phyloP scores from a whole-genome alignment of 2,113 vertebrate species.

The Neopipo cinnamomea region DNA sequence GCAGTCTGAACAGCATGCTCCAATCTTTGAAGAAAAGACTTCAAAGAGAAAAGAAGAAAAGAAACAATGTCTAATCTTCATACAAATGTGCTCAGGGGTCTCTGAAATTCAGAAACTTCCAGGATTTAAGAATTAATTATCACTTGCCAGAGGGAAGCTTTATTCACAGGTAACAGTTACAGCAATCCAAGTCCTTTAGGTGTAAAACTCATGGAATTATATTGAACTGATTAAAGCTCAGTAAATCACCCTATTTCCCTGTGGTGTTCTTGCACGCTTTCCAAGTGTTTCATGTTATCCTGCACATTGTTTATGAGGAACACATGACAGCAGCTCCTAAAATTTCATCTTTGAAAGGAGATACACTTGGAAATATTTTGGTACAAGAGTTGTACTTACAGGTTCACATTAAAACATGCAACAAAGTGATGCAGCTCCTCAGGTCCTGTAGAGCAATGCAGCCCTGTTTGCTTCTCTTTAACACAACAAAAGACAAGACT shows the following conservation, averaged over 20 bases:
- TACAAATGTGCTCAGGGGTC: conserved; percentile 69
- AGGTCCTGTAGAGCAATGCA: background rate
- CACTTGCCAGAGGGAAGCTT: conserved; percentile 70
- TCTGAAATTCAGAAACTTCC: conserved; percentile 66
- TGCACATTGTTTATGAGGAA: conserved; percentile 12
- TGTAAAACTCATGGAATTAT: conserved; percentile 70
- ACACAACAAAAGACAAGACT: background rate
- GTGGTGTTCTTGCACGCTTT: conserved; percentile 13
- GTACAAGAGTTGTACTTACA: background rate
- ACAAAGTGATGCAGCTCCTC: background rate
- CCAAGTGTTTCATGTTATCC: conserved; percentile 43
- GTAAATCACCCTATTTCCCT: conserved; percentile 49
- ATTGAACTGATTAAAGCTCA: conserved; percentile 60
- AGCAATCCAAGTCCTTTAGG: conserved; percentile 58
- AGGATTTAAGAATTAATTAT: conserved; percentile 81
- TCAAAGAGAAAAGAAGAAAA: conserved; percentile 72
- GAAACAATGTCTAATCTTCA: conserved; percentile 78
- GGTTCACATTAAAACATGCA: background rate
- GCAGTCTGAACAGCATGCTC: conserved; percentile 45
- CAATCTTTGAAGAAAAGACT: conserved; percentile 73
- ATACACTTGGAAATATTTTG: background rate
- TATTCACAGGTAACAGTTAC: conserved; percentile 69
- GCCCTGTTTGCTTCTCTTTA: background rate
- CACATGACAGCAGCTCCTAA: background rate
- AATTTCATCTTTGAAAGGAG: background rate